Conservation (phyloP, 2,797 vertebrate genomes). For the Cyclura pinguis region DNA sequence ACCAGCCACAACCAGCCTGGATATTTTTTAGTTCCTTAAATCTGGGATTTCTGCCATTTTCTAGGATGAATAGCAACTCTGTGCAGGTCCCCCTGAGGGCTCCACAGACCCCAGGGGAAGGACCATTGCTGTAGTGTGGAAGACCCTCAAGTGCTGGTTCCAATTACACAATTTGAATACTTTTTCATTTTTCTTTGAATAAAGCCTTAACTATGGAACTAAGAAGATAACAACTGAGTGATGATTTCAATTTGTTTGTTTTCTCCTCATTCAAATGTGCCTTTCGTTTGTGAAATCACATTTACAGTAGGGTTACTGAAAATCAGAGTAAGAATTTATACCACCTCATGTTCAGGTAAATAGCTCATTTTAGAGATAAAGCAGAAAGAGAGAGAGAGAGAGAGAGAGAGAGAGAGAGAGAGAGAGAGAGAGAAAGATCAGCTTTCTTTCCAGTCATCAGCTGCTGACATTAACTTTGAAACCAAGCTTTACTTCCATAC, state of each 20-base stretch:
- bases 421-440: conserved; percentile 1
- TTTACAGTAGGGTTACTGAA: rapidly evolving
- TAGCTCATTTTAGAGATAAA: neutral
- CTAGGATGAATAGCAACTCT: too few species aligned
- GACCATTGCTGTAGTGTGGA: too few species aligned
- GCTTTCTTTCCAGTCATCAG: neutral
- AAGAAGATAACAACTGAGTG: neutral
- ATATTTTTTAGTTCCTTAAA: too few species aligned
- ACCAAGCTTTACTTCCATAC: conserved; percentile 40
- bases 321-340: conserved; percentile 2
- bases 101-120: too few species aligned
- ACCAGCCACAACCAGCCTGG: too few species aligned
- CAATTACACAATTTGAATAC: neutral
- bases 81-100: too few species aligned
- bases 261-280: neutral
- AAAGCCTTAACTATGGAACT: neutral
- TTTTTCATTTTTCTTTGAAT: neutral
- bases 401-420: neutral
- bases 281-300: neutral
- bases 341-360: neutral
- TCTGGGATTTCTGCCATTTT: too few species aligned
- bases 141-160: too few species aligned
- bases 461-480: conserved; percentile 38
- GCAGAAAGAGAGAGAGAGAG: neutral
- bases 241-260: neutral